Conservation (phyloP, 2,113 vertebrate genomes). For the Myodes glareolus region DNA sequence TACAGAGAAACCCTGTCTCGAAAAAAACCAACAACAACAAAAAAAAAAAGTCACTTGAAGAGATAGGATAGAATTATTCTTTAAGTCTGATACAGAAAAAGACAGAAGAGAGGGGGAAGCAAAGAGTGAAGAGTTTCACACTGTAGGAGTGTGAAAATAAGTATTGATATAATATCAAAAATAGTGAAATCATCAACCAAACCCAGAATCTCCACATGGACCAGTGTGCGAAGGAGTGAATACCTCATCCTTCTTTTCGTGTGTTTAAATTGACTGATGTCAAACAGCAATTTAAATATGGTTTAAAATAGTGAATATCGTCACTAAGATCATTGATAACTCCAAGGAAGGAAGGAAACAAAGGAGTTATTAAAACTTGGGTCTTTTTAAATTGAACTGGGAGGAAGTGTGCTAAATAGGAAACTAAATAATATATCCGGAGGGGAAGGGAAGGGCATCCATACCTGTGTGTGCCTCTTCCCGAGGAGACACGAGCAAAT, state of each 20-base stretch:
- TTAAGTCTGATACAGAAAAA: background rate
- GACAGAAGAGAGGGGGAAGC: background rate
- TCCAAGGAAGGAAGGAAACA: background rate
- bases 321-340: background rate
- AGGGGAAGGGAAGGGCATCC: background rate
- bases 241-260: background rate
- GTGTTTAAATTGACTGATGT: background rate
- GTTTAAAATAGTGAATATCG: constrained; percentile 6
- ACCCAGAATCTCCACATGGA: background rate
- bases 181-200: constrained; percentile 20
- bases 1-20: too few species aligned
- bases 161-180: constrained; percentile 21
- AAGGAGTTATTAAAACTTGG: background rate
- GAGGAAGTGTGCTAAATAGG: background rate
- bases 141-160: background rate
- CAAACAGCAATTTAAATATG: constrained; percentile 29
- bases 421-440: background rate
- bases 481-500: background rate
- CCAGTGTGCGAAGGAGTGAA: background rate
- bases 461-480: background rate
- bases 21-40: too few species aligned
- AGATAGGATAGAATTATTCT: background rate
- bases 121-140: background rate
- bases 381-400: background rate
- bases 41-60: constrained; percentile 5